Evolutionary conservation across 2,888 invertebrate species (phyloP).

Genomic region (Ectemnius cavifrons): DNA sequence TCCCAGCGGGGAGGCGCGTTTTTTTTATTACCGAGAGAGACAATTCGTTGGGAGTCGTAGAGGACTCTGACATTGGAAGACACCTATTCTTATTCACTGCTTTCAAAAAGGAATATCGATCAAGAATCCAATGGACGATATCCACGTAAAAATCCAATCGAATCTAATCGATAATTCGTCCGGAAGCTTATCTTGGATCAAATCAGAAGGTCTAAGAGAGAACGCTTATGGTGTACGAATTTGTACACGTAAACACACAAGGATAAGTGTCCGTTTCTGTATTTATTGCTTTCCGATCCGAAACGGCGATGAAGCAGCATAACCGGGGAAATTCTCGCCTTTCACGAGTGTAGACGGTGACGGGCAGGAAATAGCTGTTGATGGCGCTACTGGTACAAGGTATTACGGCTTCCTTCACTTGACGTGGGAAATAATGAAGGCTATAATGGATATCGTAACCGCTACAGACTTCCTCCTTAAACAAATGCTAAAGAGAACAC

Average conservation of each 20-base stretch:
- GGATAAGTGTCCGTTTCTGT: conserved; percentile 27
- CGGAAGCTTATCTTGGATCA: too few relatives aligned
- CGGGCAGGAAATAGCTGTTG: too few relatives aligned
- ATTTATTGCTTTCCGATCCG: conserved; percentile 38
- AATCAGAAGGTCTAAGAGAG: neutral
- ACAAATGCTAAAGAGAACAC: neutral
- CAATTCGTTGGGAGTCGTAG: too few relatives aligned
- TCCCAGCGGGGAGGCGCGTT: too few relatives aligned
- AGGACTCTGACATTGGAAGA: too few relatives aligned
- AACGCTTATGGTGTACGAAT: conserved; percentile 9
- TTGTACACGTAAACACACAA: neutral
- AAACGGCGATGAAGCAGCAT: conserved; percentile 16
- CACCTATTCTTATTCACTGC: too few relatives aligned
- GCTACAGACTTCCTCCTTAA: neutral
- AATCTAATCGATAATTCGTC: too few relatives aligned
- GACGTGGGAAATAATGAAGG: conserved; percentile 13
- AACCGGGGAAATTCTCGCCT: conserved; percentile 20
- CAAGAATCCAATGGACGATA: too few relatives aligned
- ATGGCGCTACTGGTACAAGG: conserved; percentile 1
- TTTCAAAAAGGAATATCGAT: too few relatives aligned
- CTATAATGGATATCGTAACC: neutral
- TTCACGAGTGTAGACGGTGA: neutral
- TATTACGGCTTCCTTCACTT: conserved; percentile 10
- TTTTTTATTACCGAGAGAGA: too few relatives aligned
- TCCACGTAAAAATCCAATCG: too few relatives aligned